phyloP scores from a whole-genome alignment of 2,888 invertebrate genomes.

The Bursaphelenchus okinawaensis region DNA sequence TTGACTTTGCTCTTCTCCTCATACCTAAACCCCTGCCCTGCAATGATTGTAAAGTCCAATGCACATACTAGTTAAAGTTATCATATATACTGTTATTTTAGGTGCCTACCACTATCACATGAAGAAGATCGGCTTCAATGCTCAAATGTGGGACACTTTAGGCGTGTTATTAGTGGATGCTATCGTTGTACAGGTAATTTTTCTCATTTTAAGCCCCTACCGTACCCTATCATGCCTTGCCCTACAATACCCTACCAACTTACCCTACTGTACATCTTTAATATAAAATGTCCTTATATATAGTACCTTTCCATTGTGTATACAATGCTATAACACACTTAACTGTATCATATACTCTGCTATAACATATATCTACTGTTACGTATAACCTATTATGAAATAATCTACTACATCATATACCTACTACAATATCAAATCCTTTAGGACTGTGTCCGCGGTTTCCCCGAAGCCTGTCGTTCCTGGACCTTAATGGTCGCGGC shows the following conservation, averaged over 20 bases:
- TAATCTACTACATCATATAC: not conserved
- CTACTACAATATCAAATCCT: slow-evolving; percentile 9
- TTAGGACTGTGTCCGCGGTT: slow-evolving; percentile 50
- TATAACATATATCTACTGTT: too few relatives aligned
- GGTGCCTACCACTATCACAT: slow-evolving; percentile 47
- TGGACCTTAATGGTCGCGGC: slow-evolving; percentile 53
- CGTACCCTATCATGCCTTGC: not conserved
- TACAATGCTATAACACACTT: too few relatives aligned
- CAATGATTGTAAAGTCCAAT: too few relatives aligned
- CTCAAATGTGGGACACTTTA: slow-evolving; percentile 49
- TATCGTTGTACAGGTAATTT: slow-evolving; percentile 45
- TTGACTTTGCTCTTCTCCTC: not conserved
- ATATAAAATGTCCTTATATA: too few relatives aligned
- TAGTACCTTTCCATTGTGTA: too few relatives aligned
- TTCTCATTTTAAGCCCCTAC: not conserved
- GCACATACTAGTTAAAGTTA: too few relatives aligned
- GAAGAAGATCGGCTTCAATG: slow-evolving; percentile 45
- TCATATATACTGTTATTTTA: too few relatives aligned
- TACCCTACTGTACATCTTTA: too few relatives aligned
- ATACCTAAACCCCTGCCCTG: not conserved
- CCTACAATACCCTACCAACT: too few relatives aligned
- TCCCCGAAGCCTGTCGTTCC: slow-evolving; percentile 47
- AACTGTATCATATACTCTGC: too few relatives aligned
- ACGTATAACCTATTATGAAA: too few relatives aligned
- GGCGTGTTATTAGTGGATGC: slow-evolving; percentile 50